Conservation (phyloP, 2,113 vertebrate species). For the Pollachius pollachius region DNA sequence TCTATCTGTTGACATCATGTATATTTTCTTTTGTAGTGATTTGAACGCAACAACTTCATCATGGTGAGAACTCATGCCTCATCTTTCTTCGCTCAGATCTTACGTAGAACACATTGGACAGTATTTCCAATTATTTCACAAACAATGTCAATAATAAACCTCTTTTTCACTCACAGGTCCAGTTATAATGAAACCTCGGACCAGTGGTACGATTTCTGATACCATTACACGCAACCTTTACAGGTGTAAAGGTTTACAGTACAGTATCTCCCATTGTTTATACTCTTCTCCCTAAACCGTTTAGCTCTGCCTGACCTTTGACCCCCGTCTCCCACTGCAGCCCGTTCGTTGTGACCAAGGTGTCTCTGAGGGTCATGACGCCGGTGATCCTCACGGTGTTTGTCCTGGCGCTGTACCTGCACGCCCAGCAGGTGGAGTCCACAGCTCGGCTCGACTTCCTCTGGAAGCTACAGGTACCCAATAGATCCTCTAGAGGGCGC, state of each 20-base stretch:
- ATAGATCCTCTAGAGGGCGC: slow-evolving; percentile 32
- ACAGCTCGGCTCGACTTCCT: slow-evolving; percentile 96
- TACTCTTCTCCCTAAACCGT: background rate
- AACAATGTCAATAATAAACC: too few relatives aligned
- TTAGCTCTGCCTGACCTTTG: slow-evolving; percentile 1
- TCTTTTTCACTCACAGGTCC: slow-evolving; percentile 46
- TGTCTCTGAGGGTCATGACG: slow-evolving; percentile 90
- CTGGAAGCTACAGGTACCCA: slow-evolving; percentile 93
- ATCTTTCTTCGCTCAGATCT: background rate
- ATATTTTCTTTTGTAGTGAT: slow-evolving; percentile 47
- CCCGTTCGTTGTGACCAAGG: slow-evolving; percentile 77
- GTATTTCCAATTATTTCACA: too few relatives aligned
- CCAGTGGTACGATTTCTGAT: slow-evolving; percentile 77
- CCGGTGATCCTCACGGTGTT: slow-evolving; percentile 92
- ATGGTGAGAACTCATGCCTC: slow-evolving; percentile 54
- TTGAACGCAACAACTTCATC: slow-evolving; percentile 70
- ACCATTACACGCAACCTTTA: background rate
- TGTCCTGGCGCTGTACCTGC: slow-evolving; percentile 91
- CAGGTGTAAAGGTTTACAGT: background rate
- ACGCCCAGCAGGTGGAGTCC: slow-evolving; percentile 95
- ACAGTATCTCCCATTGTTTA: too few relatives aligned
- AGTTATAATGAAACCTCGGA: slow-evolving; percentile 80
- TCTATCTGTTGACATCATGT: too few relatives aligned
- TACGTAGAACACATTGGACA: too few relatives aligned
- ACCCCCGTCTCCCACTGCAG: slow-evolving; percentile 32